Percentiles rank a stretch among this genome's conserved stretches.
Conservation (phyloP, 2,888 invertebrate species). For the Noctua comes region DNA sequence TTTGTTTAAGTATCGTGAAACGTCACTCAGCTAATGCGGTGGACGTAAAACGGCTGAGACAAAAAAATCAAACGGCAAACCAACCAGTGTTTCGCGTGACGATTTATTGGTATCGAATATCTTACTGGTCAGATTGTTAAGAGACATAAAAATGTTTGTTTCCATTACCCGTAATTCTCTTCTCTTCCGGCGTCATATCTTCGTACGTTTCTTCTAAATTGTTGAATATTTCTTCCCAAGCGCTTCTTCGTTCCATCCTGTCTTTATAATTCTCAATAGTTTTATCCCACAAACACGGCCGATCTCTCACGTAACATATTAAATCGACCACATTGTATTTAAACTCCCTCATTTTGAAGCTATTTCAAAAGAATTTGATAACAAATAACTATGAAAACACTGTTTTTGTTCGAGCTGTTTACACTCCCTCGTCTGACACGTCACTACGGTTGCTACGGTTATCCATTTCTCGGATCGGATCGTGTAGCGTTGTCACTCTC, state of each 20-base stretch:
- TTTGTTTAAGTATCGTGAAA: neutral
- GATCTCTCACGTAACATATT: conserved; percentile 76
- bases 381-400: conserved; percentile 58
- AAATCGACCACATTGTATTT: conserved; percentile 81
- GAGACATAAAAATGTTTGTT: conserved; percentile 46
- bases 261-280: conserved; percentile 84
- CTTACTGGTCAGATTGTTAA: conserved; percentile 1
- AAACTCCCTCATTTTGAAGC: conserved; percentile 78
- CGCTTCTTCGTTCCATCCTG: conserved; percentile 79
- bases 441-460: conserved; percentile 73
- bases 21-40: neutral
- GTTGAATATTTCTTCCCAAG: conserved; percentile 85
- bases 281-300: conserved; percentile 86
- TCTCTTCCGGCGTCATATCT: conserved; percentile 78
- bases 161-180: conserved; percentile 79
- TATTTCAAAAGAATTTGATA: conserved; percentile 20
- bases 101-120: conserved; percentile 8
- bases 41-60: neutral
- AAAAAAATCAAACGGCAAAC: conserved; percentile 5
- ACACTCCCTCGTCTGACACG: conserved; percentile 76
- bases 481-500: conserved; percentile 69
- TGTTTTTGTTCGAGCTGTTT: conserved; percentile 65
- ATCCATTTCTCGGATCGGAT: conserved; percentile 79
- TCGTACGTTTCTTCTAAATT: conserved; percentile 80
- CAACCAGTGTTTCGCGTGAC: neutral